phyloP scores from a whole-genome alignment of 1,140 invertebrate genomes.

The Drosophila funebris region DNA sequence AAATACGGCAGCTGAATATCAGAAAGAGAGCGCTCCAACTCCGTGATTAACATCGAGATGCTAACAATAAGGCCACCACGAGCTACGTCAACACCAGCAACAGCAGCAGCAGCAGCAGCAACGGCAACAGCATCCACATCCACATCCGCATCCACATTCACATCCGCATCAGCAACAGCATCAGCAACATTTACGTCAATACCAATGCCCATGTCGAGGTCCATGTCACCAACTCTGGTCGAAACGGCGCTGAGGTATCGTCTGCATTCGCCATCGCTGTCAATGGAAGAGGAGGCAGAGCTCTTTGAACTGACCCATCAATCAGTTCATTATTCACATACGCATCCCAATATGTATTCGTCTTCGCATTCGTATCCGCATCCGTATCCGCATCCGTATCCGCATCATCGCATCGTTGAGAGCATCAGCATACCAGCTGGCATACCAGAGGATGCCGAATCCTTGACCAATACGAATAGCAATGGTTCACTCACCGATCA shows the following conservation, averaged over 20 bases:
- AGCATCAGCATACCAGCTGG: conserved; percentile 39
- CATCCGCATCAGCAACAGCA: no score
- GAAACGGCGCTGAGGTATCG: conserved; percentile 63
- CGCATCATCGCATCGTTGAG: conserved; percentile 19
- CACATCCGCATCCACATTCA: conserved; percentile 4
- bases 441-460: conserved; percentile 67
- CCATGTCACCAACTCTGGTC: conserved; percentile 46
- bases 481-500: conserved; percentile 47
- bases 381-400: conserved; percentile 12
- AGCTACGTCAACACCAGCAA: conserved; percentile 13
- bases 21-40: conserved; percentile 81
- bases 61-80: conserved; percentile 54
- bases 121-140: conserved; percentile 17
- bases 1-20: conserved; percentile 83
- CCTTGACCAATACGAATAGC: conserved; percentile 41
- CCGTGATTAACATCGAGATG: conserved; percentile 81
- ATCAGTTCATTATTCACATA: neutral
- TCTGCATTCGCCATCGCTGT: conserved; percentile 43
- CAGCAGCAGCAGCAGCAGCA: conserved; percentile 5
- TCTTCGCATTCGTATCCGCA: conserved; percentile 6
- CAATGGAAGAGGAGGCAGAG: neutral
- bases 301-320: conserved; percentile 16
- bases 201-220: conserved; percentile 41
- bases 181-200: conserved; percentile 50
- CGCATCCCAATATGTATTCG: neutral